phyloP scores from a whole-genome alignment of 2,888 invertebrate genomes.

The Philereme transversata region DNA sequence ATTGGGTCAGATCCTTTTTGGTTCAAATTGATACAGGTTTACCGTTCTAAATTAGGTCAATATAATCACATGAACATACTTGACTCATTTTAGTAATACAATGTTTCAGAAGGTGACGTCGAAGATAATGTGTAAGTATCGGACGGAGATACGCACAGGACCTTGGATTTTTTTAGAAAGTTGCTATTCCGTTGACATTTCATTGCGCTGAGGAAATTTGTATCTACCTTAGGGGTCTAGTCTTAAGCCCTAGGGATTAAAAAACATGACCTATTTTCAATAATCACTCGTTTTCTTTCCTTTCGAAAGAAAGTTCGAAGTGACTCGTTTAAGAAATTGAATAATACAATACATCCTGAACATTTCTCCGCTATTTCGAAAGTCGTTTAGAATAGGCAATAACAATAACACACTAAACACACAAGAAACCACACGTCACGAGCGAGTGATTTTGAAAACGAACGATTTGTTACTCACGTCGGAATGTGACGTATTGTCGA shows the following conservation, averaged over 20 bases:
- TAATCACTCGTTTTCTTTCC: neutral
- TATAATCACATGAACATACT: no score
- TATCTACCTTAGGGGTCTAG: no score
- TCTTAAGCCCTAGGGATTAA: neutral
- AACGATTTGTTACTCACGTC: slow-evolving; percentile 47
- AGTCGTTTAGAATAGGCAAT: slow-evolving; percentile 24
- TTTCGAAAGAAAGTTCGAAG: slow-evolving; percentile 3
- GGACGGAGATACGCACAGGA: no score
- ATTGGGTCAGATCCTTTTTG: slow-evolving; percentile 10
- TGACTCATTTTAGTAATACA: no score
- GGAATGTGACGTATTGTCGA: slow-evolving; percentile 51
- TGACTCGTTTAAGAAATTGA: neutral
- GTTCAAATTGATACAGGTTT: no score
- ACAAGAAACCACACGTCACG: slow-evolving; percentile 61
- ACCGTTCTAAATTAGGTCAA: no score
- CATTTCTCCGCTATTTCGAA: slow-evolving; percentile 22
- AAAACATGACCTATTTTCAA: slow-evolving; percentile 1
- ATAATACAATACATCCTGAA: slow-evolving; percentile 13
- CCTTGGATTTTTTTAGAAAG: no score
- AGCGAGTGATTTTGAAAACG: slow-evolving; percentile 60
- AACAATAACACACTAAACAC: slow-evolving; percentile 37
- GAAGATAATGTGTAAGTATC: no score
- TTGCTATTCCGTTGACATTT: no score
- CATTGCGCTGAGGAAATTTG: no score
- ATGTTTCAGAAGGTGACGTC: no score